Percentiles rank a stretch among this genome's conserved stretches.
These are phyloP conservation scores for Pantherophis alleghaniensis DNA, from an alignment of 2,797 vertebrate species.

Conservation along the genomic window DNA sequence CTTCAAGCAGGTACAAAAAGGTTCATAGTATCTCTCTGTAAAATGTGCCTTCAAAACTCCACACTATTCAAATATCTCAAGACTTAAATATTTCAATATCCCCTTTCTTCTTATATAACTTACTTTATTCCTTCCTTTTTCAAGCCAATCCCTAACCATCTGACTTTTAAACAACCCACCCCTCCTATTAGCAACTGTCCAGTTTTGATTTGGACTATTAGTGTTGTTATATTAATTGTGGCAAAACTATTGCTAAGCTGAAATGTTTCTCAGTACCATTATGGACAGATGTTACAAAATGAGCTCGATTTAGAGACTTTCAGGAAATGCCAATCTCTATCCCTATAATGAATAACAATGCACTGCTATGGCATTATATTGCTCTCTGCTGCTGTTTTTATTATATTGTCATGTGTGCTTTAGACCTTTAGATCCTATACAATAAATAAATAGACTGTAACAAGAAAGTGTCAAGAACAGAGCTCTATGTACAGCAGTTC, in stretches of 20 bases:
- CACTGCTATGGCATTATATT: too few species aligned
- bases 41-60: background rate
- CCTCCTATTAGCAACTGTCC: background rate
- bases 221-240: background rate
- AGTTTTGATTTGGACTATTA: background rate
- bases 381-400: background rate
- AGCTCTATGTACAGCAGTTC: background rate
- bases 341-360: background rate
- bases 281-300: background rate
- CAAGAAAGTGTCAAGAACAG: background rate
- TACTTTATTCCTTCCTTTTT: background rate
- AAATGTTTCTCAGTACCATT: background rate
- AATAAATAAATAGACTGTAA: background rate
- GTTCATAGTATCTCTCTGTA: background rate
- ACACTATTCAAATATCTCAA: background rate
- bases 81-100: background rate
- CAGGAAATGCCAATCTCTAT: background rate
- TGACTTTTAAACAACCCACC: background rate
- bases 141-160: background rate
- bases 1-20: background rate
- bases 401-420: background rate
- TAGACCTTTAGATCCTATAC: background rate
- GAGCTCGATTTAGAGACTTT: background rate
- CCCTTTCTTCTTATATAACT: background rate
- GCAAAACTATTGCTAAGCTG: constrained; percentile 26